Evolutionary conservation across 2,888 invertebrate species (phyloP), one percentile per base, ranked within the genome.

Genomic region (Norana najaformis): DNA sequence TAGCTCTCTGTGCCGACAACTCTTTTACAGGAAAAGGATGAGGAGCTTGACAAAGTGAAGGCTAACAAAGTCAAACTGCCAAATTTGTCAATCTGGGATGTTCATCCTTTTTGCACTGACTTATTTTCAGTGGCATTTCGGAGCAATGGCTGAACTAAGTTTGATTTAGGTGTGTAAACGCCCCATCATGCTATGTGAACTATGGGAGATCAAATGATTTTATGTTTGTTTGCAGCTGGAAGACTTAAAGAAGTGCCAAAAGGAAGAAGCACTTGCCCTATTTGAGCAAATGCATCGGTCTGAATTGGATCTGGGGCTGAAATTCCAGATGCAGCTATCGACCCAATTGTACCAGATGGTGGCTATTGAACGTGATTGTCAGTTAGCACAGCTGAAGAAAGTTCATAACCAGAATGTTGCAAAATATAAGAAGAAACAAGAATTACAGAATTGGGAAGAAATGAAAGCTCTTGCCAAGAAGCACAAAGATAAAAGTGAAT

Each of bases 401-500:
- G 93, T 94, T 20, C 94, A 94, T 92, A 94, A 94, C 91, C 94
- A 94, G 90, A 95, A 95, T 91, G 94, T 95, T 16, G 92, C 92
- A n/a, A 94, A 94, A 88, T 92, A 95, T 90, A 95, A 98, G 96
- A 96, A 97, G 93, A 96, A 97, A 93, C 95, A 98, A 92, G 97
- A 98, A 93, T 96, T 96, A 90, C 96, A 97, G 91, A 96, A 97
- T 91, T 96, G 97, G 92, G 97, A 97, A 93, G 98, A 98, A 95
- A 97, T 98, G 91, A 98, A 98, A 94, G 96, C 96, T 89, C 95
- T 98, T 91, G 97, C 97, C 38, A 97, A 98, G 94, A 97, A 97
- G 91, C 97, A 98, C 94, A 96, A 97, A 93, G 98, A 98, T 95
- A 97, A 98, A 93, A 98, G 95, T 92, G 98, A 98, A 95, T 96